Base-by-base conservation (phyloP, 2,113 vertebrate genomes). In the Corydoras sp. region DNA sequence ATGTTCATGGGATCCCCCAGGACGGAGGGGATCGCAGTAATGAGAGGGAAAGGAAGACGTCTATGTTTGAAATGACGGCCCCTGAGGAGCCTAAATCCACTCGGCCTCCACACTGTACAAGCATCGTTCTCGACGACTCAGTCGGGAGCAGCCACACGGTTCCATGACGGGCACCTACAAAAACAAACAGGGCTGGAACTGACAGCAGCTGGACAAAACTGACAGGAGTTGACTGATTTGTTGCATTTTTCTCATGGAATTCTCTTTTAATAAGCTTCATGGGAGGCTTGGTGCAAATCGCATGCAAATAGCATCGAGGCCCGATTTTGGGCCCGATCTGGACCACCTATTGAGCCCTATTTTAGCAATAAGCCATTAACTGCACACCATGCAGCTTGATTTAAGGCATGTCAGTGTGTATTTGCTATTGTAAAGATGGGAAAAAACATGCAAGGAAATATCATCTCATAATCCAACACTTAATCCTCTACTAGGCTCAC, bases 11-110 rank as follows among this genome's bases (percentile, higher is more conserved):
- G 15, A 56, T 67, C 56, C 79, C 67, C 49, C 32, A 60, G 70
- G 69, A 65, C 59, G 63, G 65, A 62, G 49, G 49, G 59, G 64
- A 73, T 62, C 64, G 54, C 64, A 30, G 56, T 80, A 77, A 81
- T 74, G 73, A 77, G 79, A 51, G 60, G 62, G 71, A 55, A 65
- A 62, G 64, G 13, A 35, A 76, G 74, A 80, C 8, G 67, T 70
- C 24, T 13, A 31, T 10, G 31, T 49, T 58, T 73, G 35, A 15
- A 62, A 61, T n/a, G 12, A 29, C 5, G 13, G 15, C 58, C 62
- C 49, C 65, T 18, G 12, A 24, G 58, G 65, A 65, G 12, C 58
- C 50, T 62, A 53, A 68, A 74, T 48, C 61, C 65, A 53, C 63
- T 60, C 50, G 48, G 31, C 15, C 18, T 13, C 9, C 13, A 24